Conservation (phyloP, 2,797 vertebrate species). For the Phataginus tricuspis region DNA sequence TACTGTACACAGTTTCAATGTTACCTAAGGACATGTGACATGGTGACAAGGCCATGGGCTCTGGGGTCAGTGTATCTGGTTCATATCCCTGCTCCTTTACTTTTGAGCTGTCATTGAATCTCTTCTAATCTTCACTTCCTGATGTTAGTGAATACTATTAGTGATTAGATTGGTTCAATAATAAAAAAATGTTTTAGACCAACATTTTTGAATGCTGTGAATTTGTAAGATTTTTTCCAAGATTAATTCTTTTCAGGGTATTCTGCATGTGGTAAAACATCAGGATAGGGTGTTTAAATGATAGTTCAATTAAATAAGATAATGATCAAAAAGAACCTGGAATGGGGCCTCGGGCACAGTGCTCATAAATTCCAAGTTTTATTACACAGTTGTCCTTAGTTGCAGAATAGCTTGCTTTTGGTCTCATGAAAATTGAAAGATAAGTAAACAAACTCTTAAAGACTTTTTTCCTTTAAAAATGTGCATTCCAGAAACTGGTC, state of each 20-base stretch:
- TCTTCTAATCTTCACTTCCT: not conserved
- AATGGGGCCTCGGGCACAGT: not conserved
- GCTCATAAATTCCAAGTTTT: not conserved
- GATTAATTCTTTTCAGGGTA: not conserved
- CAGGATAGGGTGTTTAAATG: not conserved
- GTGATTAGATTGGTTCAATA: not conserved
- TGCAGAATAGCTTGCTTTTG: not conserved
- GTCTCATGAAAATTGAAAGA: not conserved
- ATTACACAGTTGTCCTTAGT: not conserved
- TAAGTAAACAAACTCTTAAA: not conserved
- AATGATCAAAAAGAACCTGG: not conserved
- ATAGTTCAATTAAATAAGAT: not conserved
- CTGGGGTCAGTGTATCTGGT: not conserved
- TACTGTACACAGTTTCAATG: not conserved
- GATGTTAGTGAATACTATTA: not conserved
- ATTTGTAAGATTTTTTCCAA: not conserved
- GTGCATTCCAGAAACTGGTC: conserved; percentile 9
- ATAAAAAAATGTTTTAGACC: not conserved
- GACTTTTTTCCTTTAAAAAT: not conserved
- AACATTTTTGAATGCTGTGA: not conserved
- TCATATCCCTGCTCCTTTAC: not conserved
- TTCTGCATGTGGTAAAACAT: not conserved
- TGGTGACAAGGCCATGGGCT: not conserved
- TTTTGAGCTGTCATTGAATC: not conserved
- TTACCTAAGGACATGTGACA: not conserved